phyloP scores from a whole-genome alignment of 53 echinoderm and acorn worm genomes.

The Stichopus horrens region DNA sequence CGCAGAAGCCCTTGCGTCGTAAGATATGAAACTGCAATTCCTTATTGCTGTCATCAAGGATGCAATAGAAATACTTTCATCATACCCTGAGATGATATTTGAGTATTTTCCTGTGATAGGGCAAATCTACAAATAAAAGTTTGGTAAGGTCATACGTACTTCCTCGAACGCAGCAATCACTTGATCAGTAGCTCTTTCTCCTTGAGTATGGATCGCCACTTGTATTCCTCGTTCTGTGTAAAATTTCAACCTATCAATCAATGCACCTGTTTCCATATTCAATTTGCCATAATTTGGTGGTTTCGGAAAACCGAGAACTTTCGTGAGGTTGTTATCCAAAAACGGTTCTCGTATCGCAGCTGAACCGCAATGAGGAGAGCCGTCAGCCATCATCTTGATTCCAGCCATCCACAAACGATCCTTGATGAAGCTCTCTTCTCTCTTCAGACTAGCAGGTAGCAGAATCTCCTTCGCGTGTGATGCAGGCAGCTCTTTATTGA shows the following conservation, averaged over 20 bases:
- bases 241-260: conserved; percentile 54
- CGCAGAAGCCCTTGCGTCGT: too few species aligned
- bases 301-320: conserved; percentile 56
- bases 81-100: too few species aligned
- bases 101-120: too few species aligned
- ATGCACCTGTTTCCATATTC: conserved; percentile 50
- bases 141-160: background rate
- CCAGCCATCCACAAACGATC: conserved; percentile 20
- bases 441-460: background rate
- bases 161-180: background rate
- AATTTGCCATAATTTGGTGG: conserved; percentile 57
- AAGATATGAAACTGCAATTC: too few species aligned
- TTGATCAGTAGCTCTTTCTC: conserved; percentile 59
- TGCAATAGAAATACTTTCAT: too few species aligned
- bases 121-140: too few species aligned
- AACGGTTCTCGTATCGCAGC: conserved; percentile 3
- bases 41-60: too few species aligned
- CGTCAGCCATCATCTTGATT: conserved; percentile 12
- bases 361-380: conserved; percentile 12
- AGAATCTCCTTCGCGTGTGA: background rate
- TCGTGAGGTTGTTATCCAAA: conserved; percentile 49
- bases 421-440: conserved; percentile 2
- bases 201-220: conserved; percentile 57
- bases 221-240: conserved; percentile 50
- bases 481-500: background rate